Conservation (phyloP, 1,140 invertebrate species). For the Zeugodacus cucurbitae region DNA sequence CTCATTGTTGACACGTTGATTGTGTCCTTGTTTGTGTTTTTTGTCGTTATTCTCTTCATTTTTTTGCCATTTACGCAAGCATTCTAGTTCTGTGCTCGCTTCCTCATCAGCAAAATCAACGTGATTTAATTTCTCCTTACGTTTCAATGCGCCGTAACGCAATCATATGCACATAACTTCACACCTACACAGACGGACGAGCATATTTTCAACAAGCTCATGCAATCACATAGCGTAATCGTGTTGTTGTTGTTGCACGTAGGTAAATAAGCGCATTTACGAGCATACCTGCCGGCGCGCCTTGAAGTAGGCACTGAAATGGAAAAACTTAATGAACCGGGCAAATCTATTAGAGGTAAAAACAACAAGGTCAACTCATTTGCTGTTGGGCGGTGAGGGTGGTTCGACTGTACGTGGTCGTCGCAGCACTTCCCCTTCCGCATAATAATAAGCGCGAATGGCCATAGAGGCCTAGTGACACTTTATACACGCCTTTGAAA, state of each 20-base stretch:
- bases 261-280: neutral
- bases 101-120: neutral
- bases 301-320: constrained; percentile 9
- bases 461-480: neutral
- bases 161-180: neutral
- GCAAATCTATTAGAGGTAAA: constrained; percentile 15
- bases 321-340: constrained; percentile 35
- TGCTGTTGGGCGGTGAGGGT: neutral
- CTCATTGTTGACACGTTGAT: neutral
- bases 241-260: too few relatives aligned
- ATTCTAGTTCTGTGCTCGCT: neutral
- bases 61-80: neutral
- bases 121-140: neutral
- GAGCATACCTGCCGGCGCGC: neutral
- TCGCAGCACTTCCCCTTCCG: neutral
- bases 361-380: neutral
- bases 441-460: neutral
- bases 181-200: neutral
- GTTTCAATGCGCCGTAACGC: neutral
- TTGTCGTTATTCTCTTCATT: neutral
- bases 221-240: too few relatives aligned
- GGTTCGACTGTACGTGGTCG: neutral
- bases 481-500: neutral
- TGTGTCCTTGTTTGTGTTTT: neutral
- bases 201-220: neutral